phyloP scores from a whole-genome alignment of 2,888 invertebrate genomes.

The Mimumesa dahlbomi region DNA sequence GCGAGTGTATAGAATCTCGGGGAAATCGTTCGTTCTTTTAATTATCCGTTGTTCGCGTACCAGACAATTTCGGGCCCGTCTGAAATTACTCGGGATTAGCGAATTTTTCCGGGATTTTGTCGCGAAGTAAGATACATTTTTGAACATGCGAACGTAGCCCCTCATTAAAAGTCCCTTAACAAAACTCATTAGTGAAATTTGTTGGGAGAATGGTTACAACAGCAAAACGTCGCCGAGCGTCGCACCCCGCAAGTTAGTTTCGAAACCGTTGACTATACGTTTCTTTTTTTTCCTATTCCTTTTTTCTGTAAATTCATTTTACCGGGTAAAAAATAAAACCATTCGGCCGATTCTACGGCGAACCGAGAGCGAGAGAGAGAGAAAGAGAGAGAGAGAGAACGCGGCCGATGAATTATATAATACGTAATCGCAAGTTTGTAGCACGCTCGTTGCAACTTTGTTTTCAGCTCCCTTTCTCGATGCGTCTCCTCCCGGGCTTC shows the following conservation, averaged over 20 bases:
- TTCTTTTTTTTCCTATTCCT: background rate
- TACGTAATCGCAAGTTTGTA: conserved; percentile 46
- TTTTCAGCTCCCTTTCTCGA: conserved; percentile 57
- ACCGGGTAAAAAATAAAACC: conserved; percentile 34
- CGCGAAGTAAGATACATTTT: conserved; percentile 51
- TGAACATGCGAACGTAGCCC: conserved; percentile 38
- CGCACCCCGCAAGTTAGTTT: conserved; percentile 43
- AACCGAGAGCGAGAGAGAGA: no score
- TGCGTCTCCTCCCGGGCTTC: conserved; percentile 53
- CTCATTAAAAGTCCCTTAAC: conserved; percentile 58
- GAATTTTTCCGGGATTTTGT: conserved; percentile 44
- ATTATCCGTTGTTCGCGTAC: conserved; percentile 32
- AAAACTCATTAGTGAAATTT: conserved; percentile 58
- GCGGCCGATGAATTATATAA: conserved; percentile 48
- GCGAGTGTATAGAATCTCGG: background rate
- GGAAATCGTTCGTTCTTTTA: conserved; percentile 35
- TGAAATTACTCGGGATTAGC: conserved; percentile 43
- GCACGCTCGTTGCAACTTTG: conserved; percentile 57
- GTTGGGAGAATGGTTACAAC: conserved; percentile 45
- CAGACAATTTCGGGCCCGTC: conserved; percentile 22
- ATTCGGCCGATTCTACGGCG: conserved; percentile 18
- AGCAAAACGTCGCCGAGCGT: conserved; percentile 34
- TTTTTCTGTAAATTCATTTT: conserved; percentile 5
- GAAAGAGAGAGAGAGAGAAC: background rate
- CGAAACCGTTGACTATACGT: conserved; percentile 26